Evolutionary conservation across 2,113 vertebrate genomes (phyloP).

Genomic region (Rhizomys pruinosus): DNA sequence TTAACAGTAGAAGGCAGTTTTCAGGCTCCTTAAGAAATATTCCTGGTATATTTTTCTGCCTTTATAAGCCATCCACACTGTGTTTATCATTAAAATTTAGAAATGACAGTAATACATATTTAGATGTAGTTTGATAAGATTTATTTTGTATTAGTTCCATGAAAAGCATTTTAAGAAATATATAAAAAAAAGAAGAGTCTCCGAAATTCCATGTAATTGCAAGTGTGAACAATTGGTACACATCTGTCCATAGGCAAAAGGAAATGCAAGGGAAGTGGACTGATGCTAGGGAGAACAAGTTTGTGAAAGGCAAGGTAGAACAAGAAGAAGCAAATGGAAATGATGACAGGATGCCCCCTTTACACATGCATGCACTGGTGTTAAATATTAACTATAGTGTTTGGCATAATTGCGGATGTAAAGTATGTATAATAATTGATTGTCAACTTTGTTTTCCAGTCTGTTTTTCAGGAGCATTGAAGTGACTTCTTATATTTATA

Average conservation of each 20-base stretch:
- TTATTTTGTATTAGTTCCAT: background rate
- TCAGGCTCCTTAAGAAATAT: background rate
- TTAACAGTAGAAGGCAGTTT: background rate
- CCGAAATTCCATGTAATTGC: background rate
- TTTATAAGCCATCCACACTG: background rate
- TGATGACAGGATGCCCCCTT: background rate
- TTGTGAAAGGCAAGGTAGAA: background rate
- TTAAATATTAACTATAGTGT: background rate
- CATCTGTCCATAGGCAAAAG: background rate
- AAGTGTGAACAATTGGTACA: background rate
- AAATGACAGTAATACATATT: background rate
- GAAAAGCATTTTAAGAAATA: constrained; percentile 8
- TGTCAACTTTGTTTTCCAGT: constrained; percentile 82
- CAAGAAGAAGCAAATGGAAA: background rate
- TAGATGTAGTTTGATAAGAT: background rate
- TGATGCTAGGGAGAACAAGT: background rate
- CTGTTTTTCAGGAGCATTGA: constrained; percentile 90
- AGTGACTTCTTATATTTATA: constrained; percentile 90
- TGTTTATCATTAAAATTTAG: background rate
- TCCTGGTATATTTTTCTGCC: background rate
- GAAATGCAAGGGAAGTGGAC: background rate
- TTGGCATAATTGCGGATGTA: background rate
- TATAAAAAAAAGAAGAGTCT: background rate
- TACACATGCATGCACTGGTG: background rate
- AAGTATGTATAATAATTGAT: background rate